phyloP scores from a whole-genome alignment of 2,888 invertebrate genomes.

The Rhamphomyia laevipes region DNA sequence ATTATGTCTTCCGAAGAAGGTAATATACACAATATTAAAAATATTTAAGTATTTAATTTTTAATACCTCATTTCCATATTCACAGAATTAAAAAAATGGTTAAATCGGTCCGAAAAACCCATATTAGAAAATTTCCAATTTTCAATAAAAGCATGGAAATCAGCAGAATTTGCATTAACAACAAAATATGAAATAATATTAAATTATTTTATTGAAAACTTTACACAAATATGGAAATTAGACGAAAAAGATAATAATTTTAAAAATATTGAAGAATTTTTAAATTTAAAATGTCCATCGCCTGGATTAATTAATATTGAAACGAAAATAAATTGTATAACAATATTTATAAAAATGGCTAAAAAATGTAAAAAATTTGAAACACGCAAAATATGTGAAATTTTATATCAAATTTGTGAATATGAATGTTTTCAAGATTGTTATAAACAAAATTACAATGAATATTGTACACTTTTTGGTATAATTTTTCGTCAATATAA shows the following conservation, averaged over 20 bases:
- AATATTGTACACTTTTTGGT: constrained; percentile 17
- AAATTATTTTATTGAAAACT: constrained; percentile 24
- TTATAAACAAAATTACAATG: constrained; percentile 20
- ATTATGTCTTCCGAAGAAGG: constrained; percentile 19
- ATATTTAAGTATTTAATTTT: not conserved
- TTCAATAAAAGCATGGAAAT: constrained; percentile 32
- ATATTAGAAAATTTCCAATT: constrained; percentile 28
- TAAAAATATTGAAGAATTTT: constrained; percentile 18
- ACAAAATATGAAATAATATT: constrained; percentile 31
- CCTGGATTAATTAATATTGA: constrained; percentile 24
- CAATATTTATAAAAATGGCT: constrained; percentile 15
- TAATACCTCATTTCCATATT: constrained; percentile 1
- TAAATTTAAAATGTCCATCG: constrained; percentile 23
- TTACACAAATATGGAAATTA: not conserved
- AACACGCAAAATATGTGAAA: constrained; percentile 12
- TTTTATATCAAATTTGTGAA: constrained; percentile 21
- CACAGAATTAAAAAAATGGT: constrained; percentile 30
- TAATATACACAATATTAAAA: constrained; percentile 7
- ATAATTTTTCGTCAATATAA: constrained; percentile 23
- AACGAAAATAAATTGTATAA: constrained; percentile 21
- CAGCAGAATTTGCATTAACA: constrained; percentile 27
- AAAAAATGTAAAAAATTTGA: constrained; percentile 1
- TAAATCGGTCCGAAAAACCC: constrained; percentile 23
- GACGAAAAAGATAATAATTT: constrained; percentile 11
- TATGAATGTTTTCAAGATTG: constrained; percentile 28